phyloP scores from a whole-genome alignment of 2,888 invertebrate species.

The Phengaris alcon region DNA sequence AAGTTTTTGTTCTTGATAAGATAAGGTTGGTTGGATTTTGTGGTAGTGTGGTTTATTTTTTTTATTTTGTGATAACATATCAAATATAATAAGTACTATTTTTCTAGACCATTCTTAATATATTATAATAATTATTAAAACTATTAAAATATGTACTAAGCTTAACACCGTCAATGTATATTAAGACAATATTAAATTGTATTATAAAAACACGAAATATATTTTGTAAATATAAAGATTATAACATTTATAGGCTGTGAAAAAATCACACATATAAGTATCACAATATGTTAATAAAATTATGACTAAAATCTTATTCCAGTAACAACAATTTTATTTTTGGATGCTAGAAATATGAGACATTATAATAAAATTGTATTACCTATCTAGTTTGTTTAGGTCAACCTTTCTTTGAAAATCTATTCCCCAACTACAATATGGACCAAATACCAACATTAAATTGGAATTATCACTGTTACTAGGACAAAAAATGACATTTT shows the following conservation, averaged over 20 bases:
- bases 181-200: neutral
- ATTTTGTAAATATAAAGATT: neutral
- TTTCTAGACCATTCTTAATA: neutral
- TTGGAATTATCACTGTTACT: neutral
- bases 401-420: neutral
- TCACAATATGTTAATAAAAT: conserved; percentile 1
- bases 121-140: neutral
- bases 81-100: neutral
- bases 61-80: neutral
- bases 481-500: neutral
- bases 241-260: conserved; percentile 10
- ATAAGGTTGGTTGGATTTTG: conserved; percentile 1
- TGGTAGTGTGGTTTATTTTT: conserved; percentile 1
- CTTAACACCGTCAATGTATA: neutral
- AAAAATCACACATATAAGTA: conserved; percentile 1
- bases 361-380: neutral
- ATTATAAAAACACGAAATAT: conserved; percentile 16
- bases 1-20: conserved; percentile 5
- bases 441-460: neutral
- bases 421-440: neutral
- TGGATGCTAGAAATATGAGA: conserved; percentile 8
- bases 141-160: neutral
- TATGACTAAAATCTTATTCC: neutral
- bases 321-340: neutral
- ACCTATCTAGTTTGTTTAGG: neutral